Evolutionary conservation across 2,797 vertebrate genomes (phyloP), one percentile per base, ranked within the genome.

Genomic region (Aythya fuligula): DNA sequence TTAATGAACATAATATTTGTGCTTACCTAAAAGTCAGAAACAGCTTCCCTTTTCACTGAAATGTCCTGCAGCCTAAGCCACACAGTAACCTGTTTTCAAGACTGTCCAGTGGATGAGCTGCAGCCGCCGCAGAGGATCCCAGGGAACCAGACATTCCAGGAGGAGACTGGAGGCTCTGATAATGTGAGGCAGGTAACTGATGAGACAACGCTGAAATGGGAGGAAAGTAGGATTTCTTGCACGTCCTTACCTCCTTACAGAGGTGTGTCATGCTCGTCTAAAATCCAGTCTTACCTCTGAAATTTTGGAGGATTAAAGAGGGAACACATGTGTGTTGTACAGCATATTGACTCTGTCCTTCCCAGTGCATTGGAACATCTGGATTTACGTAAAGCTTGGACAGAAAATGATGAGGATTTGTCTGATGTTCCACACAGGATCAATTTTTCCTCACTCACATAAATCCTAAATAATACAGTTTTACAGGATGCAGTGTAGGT

Each of bases 121-220:
- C 49, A 93, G 15, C 5, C 2, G 11, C 45, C 0, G 0, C 9
- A 62, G 47, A 36, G 9, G 16, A 79, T 8, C 1, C 7, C 0
- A 1, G 62, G 53, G 12, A 85, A 1, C 7, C 45, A 65, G 45
- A 39, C 20, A 11, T 58, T 41, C 36, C 38, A 60, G 47, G 20
- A 57, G 27, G 28, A 84, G 1, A 53, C 0, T 70, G 38, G 14
- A 18, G 12, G 22, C n/a, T 82, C 43, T 53, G 20, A 38, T n/a
- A 57, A 13, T 22, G 11, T 0, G 2, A 71, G 17, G 7, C 36
- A 72, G 2, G 13, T 43, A 11, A 17, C 25, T 85, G 36, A 61
- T 25, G 13, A 83, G 9, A 20, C n/a, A 85, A 47, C 6, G 57
- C 28, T 5, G 64, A 85, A 85, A 81, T 0, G n/a, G 41, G 38